Conservation (phyloP, 1,140 invertebrate species). For the Microplitis demolitor region DNA sequence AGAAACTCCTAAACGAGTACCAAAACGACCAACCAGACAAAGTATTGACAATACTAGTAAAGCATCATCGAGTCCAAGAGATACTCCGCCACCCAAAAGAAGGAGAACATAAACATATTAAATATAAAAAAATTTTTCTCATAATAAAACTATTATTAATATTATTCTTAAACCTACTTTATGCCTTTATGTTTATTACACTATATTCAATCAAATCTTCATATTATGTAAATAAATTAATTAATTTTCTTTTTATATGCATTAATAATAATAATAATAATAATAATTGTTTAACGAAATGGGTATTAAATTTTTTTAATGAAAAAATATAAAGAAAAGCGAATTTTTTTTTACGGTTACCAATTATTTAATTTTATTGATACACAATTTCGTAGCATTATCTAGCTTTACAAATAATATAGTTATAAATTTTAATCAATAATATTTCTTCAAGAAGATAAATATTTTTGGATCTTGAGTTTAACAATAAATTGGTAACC, state of each 20-base stretch:
- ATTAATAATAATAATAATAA: not conserved
- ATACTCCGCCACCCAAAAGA: conserved; percentile 57
- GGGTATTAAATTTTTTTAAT: too few relatives aligned
- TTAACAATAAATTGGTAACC: too few relatives aligned
- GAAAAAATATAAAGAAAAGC: too few relatives aligned
- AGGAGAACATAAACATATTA: conserved; percentile 50
- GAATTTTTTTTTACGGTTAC: too few relatives aligned
- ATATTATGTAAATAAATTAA: not conserved
- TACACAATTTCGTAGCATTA: too few relatives aligned
- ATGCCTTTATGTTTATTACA: not conserved
- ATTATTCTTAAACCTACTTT: not conserved
- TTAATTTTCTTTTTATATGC: not conserved
- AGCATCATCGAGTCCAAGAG: conserved; percentile 54
- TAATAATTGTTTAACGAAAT: too few relatives aligned
- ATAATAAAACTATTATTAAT: not conserved
- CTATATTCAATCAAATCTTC: not conserved
- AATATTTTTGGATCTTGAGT: too few relatives aligned
- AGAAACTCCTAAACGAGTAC: conserved; percentile 51
- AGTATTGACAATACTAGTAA: conserved; percentile 55
- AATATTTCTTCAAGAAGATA: too few relatives aligned
- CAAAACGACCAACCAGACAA: conserved; percentile 58
- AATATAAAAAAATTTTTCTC: not conserved
- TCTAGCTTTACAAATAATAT: too few relatives aligned
- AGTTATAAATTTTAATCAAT: too few relatives aligned
- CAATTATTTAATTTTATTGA: too few relatives aligned